Conservation (phyloP, 1,140 invertebrate species). For the Pogonognathellus flavescens region DNA sequence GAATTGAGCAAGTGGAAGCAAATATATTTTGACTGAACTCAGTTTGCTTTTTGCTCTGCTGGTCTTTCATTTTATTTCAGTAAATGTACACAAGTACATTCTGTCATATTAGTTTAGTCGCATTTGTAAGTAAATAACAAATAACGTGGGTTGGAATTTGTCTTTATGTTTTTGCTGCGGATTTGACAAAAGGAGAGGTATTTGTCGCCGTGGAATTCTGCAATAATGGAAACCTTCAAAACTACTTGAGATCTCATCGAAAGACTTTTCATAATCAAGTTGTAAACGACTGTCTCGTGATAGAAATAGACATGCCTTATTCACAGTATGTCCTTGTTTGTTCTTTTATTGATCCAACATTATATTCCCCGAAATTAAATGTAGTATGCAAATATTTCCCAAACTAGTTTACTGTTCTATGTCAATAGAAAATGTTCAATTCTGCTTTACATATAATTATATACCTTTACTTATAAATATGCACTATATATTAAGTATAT, state of each 20-base stretch:
- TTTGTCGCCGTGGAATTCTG: conserved; percentile 47
- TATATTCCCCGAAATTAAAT: neutral
- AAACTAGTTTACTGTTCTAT: neutral
- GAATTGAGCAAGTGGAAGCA: no score
- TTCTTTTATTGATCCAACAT: no score
- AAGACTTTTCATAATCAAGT: conserved; percentile 69
- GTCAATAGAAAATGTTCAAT: neutral
- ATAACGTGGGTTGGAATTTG: no score
- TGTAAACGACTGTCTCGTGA: conserved; percentile 24
- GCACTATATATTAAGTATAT: neutral
- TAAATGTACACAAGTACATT: no score
- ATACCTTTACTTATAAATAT: neutral
- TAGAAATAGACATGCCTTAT: neutral
- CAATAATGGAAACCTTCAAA: conserved; percentile 67
- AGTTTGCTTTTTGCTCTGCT: no score
- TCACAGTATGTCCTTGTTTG: conserved; percentile 2
- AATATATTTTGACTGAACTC: no score
- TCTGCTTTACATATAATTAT: neutral
- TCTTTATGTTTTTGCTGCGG: no score
- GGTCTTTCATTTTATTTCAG: no score
- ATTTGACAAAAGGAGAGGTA: conserved; percentile 18
- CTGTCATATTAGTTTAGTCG: no score
- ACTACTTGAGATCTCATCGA: conserved; percentile 70
- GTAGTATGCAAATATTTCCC: neutral
- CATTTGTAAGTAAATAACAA: no score